Base-by-base conservation (phyloP, 2,113 vertebrate species). In the Varanus komodoensis region DNA sequence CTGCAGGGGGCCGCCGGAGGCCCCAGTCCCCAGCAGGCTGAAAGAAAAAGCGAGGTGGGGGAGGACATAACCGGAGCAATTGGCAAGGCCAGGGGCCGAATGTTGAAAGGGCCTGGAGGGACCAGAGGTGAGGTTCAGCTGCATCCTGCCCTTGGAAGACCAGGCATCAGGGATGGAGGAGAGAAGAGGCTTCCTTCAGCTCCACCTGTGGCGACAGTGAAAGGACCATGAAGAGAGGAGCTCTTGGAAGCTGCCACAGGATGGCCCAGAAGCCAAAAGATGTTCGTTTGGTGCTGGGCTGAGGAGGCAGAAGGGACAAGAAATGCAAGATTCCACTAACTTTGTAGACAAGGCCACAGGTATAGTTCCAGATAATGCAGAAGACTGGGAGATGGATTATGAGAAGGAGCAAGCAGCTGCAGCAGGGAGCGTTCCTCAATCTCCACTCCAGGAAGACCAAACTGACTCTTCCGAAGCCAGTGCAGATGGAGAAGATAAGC, bases 311-410 rank as follows among this genome's bases (percentile, higher is more conserved):
- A 75, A 87, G 6, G 82, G 15, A 71, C 82, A 77, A 69, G 61
- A 17, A 5, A 64, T 67, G 8, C 4, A 48, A 12, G 81, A 89
- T 6, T 15, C 84, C 2, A 17, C 75, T 17, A 7, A 12, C 73
- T 29, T 67, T 4, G 0, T 1, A 17, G n/a, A 25, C 1, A 78
- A 69, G 0, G 0, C 38, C 0, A 0, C 54, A 84, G 54, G n/a
- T 38, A 0, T 0, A 71, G 34, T 5, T 48, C 52, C 67, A 19
- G 91, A 23, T 12, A 23, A 8, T 1, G 17, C 69, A 0, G 96
- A 97, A 67, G 94, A 97, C 89, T 97, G 97, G 97, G 97, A 97
- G 34, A 32, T 82, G 0, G 96, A 96, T 1, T 96, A 96, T 73
- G 87, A 91, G 50, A 88, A 2, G 25, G 50, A 7, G 1, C 8